These are phyloP conservation scores for Fregetta grallaria DNA, from an alignment of 2,113 vertebrate genomes.

Conservation along the genomic window DNA sequence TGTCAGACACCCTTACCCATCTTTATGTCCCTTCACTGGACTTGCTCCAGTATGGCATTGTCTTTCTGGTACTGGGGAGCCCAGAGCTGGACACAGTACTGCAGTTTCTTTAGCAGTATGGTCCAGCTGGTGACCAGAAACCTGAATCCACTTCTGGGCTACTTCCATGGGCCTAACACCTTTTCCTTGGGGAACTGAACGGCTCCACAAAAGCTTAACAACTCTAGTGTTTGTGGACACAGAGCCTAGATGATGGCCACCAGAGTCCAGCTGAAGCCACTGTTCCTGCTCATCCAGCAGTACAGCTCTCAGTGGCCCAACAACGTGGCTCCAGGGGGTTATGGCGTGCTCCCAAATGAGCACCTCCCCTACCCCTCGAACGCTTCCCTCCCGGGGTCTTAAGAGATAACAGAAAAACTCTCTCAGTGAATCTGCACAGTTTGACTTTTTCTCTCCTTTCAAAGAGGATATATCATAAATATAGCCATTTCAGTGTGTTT, in stretches of 20 bases:
- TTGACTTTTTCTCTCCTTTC: background rate
- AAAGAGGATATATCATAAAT: background rate
- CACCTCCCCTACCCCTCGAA: background rate
- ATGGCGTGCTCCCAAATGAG: rapidly evolving
- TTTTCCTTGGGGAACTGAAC: background rate
- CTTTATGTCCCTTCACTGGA: background rate
- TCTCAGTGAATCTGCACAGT: too few relatives aligned
- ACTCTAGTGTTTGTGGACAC: background rate
- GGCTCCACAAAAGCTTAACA: background rate
- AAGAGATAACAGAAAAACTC: background rate
- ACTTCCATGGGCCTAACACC: background rate
- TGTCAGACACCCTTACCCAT: background rate
- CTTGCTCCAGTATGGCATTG: rapidly evolving
- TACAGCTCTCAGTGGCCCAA: background rate
- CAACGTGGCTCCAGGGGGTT: rapidly evolving
- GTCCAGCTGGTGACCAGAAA: background rate
- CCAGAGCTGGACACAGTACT: background rate
- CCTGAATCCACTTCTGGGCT: background rate
- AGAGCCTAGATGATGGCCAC: rapidly evolving
- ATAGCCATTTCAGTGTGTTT: background rate
- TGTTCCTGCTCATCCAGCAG: background rate
- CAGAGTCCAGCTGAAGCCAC: background rate
- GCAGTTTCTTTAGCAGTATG: rapidly evolving
- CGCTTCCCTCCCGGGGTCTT: background rate
- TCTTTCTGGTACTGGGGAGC: background rate